phyloP scores from a whole-genome alignment of 2,113 vertebrate genomes.

The Platysternon megacephalum region DNA sequence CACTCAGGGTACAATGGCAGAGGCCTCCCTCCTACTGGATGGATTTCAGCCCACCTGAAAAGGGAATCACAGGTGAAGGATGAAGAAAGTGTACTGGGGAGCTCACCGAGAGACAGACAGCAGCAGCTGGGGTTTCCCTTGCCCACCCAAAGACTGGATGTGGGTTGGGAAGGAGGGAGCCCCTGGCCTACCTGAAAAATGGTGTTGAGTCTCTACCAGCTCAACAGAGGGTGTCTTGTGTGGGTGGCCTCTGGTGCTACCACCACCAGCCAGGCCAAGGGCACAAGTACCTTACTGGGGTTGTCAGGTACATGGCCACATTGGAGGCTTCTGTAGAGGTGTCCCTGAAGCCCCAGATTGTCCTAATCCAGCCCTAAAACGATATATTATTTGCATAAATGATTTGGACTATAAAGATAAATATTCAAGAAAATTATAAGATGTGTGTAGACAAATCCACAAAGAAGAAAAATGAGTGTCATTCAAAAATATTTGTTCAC shows the following conservation, averaged over 20 bases:
- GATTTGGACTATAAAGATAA: not conserved
- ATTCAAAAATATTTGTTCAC: not conserved
- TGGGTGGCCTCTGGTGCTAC: not conserved
- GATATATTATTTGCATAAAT: not conserved
- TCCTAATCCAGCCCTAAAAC: not conserved
- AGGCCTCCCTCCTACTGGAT: not conserved
- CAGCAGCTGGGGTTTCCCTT: not conserved
- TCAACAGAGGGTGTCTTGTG: not conserved
- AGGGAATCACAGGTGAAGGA: not conserved
- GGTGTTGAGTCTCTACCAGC: not conserved
- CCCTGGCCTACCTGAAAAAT: not conserved
- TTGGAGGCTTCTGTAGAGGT: not conserved
- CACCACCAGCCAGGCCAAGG: not conserved
- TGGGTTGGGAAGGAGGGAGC: not conserved
- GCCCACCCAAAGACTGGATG: not conserved
- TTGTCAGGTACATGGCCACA: not conserved
- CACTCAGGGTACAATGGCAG: not conserved
- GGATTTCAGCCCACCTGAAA: not conserved
- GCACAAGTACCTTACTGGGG: not conserved
- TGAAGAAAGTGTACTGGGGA: not conserved
- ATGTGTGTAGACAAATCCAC: not conserved
- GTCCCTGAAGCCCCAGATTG: not conserved
- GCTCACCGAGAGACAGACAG: not conserved
- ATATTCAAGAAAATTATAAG: not conserved
- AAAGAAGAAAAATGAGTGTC: not conserved